A percentile compares a stretch with the other conserved stretches of the same genome.
Evolutionary conservation across 2,888 invertebrate species (phyloP).

Genomic region (Trichacis sp.): DNA sequence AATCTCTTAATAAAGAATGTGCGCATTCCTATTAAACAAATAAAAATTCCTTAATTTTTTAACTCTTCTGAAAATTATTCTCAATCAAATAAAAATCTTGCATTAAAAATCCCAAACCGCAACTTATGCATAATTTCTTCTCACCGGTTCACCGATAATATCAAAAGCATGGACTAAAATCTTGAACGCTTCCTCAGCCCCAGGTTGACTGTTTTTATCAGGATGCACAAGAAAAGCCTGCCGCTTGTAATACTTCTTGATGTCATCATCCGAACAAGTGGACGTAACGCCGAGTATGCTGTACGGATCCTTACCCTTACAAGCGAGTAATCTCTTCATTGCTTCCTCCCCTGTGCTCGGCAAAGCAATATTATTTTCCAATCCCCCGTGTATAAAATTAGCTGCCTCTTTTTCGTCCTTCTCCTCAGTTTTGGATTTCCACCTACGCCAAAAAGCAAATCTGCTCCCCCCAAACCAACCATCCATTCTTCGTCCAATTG

Average conservation of each 20-base stretch:
- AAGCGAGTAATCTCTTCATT: constrained; percentile 91
- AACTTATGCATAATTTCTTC: no score
- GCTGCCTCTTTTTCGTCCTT: constrained; percentile 68
- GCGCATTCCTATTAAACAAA: no score
- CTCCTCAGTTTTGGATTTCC: constrained; percentile 68
- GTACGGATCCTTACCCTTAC: constrained; percentile 96
- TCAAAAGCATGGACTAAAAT: constrained; percentile 96
- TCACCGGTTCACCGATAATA: constrained; percentile 89
- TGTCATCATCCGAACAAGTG: constrained; percentile 91
- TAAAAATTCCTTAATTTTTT: no score
- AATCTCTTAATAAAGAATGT: no score
- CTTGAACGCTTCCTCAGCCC: constrained; percentile 96
- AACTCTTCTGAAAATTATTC: no score
- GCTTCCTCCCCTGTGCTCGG: constrained; percentile 95
- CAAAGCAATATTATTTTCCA: constrained; percentile 81
- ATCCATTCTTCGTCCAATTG: constrained; percentile 69
- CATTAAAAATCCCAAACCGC: no score
- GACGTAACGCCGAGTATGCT: constrained; percentile 91
- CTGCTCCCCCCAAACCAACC: constrained; percentile 73
- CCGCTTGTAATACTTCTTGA: constrained; percentile 92
- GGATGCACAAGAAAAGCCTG: constrained; percentile 96
- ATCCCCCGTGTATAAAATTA: constrained; percentile 71
- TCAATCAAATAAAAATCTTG: no score
- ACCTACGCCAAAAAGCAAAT: constrained; percentile 74
- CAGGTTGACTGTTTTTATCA: constrained; percentile 94